Base-by-base conservation (phyloP, 2,888 invertebrate genomes). In the Euphydryas editha region DNA sequence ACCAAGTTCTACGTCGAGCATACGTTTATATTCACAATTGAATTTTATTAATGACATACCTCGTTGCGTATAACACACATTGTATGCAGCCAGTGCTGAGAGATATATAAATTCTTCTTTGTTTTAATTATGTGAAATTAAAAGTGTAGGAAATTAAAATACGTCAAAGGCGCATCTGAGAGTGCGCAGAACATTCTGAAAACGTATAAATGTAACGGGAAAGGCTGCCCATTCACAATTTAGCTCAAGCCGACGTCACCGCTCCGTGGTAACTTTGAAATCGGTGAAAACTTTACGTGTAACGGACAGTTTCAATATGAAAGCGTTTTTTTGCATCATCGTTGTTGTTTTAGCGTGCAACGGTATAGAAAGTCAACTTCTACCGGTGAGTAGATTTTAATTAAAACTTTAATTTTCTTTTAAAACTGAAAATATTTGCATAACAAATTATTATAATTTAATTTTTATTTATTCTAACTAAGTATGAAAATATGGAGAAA, bases 201-300 rank as follows among this genome's bases (percentile, higher is more conserved):
- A 76, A 80, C 84, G 79, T 92, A 92, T 91, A 92, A 90, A 90
- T 86, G 84, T 82, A 76, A 78, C 72, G 81, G 81, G 80, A 78
- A 77, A 77, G 77, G 76, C 82, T 81, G 76, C 82, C 84, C 88
- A 89, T 91, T 90, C 91, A 90, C 84, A 86, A 88, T 82, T 85
- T 79, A 77, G 75, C 76, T 65, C 72, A 75, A 77, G 73, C 62
- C 82, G 81, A 78, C 83, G 82, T 80, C 80, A 81, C 82, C 79
- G 76, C 79, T 80, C 77, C 55, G 49, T 63, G 56, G 39, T 59
- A 74, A 76, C 74, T 77, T 75, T 75, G 72, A 75, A 62, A 59
- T 49, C 61, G 46, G 58, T 69, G 51, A 54, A 37, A 67, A 69
- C 57, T 69, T 69, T 62, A 39, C 21, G 54, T 58, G 61, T 64